Conservation (phyloP, 35 echinoderm and acorn worm genomes). For the Lytechinus variegatus region DNA sequence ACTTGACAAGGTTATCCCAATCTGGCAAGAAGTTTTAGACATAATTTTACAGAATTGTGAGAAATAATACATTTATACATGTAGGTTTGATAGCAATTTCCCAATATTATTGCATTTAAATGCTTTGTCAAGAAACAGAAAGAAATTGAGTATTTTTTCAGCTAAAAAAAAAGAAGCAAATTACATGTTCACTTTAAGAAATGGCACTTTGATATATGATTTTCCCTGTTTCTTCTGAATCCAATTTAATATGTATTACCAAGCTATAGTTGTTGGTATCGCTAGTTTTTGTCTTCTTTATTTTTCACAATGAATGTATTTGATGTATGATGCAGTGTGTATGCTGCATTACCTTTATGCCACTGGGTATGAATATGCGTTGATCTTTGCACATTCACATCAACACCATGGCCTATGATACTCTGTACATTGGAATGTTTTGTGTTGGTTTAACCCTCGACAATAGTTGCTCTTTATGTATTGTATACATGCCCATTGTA, state of each 20-base stretch:
- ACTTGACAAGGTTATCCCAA: background rate
- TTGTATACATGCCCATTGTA: background rate
- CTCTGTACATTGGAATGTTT: background rate
- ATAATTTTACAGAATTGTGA: constrained; percentile 21
- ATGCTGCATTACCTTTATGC: background rate
- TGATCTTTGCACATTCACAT: background rate
- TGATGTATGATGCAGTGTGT: background rate
- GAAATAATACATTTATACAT: background rate
- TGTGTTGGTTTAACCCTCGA: constrained; percentile 28
- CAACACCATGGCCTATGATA: background rate
- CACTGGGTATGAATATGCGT: background rate
- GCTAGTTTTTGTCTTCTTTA: background rate
- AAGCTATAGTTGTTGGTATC: background rate
- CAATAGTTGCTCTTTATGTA: background rate
- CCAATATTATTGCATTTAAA: constrained; percentile 38
- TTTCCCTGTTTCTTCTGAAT: background rate
- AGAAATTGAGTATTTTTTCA: constrained; percentile 24
- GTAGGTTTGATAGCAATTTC: background rate
- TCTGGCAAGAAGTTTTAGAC: constrained; percentile 9
- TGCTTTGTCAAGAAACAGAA: constrained; percentile 30
- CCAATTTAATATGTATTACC: background rate
- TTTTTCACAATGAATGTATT: background rate
- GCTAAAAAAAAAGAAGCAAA: constrained; percentile 42
- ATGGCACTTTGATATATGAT: constrained; percentile 20
- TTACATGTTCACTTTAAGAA: constrained; percentile 25